A percentile compares a stretch with the other conserved stretches of the same genome.
These are phyloP conservation scores for Acropora tenuis DNA, from an alignment of 64 coral and sea anemone species.

Conservation along the genomic window DNA sequence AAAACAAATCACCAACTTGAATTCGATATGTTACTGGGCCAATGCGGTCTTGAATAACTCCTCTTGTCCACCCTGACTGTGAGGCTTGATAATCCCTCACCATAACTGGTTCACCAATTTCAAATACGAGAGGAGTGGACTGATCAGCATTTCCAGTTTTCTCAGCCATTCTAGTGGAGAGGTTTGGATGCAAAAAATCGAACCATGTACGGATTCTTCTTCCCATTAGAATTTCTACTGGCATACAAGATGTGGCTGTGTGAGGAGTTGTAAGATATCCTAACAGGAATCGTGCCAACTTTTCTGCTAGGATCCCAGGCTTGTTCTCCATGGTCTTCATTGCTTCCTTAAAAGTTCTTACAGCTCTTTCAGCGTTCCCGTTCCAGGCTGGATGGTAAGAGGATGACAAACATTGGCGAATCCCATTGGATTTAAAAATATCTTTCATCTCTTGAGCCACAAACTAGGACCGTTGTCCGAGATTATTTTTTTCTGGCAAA, in stretches of 20 bases:
- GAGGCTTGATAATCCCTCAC: background rate
- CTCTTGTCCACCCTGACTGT: background rate
- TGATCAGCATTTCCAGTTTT: background rate
- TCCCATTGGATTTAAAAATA: conserved; percentile 28
- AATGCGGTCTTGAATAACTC: background rate
- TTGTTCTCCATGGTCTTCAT: conserved; percentile 44
- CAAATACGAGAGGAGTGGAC: background rate
- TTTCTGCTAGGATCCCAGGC: conserved; percentile 1
- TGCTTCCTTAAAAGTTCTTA: conserved; percentile 42
- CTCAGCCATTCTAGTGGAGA: background rate
- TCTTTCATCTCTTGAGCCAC: background rate
- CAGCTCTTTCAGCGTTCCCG: conserved; percentile 21
- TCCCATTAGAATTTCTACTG: background rate
- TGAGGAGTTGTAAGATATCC: conserved; percentile 11
- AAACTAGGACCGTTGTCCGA: conserved; percentile 19
- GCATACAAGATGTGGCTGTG: background rate
- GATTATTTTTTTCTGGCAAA: conserved; percentile 17
- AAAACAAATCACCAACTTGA: background rate
- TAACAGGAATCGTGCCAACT: conserved; percentile 30
- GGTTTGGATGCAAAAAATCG: background rate
- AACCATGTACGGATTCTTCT: background rate
- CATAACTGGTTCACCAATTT: conserved; percentile 2
- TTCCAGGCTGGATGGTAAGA: conserved; percentile 27
- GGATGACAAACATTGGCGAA: conserved; percentile 1
- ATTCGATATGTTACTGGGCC: background rate